A percentile compares a stretch with the other conserved stretches of the same genome.
phyloP scores from a whole-genome alignment of 1,140 invertebrate genomes.

The Lepeophtheirus salmonis region DNA sequence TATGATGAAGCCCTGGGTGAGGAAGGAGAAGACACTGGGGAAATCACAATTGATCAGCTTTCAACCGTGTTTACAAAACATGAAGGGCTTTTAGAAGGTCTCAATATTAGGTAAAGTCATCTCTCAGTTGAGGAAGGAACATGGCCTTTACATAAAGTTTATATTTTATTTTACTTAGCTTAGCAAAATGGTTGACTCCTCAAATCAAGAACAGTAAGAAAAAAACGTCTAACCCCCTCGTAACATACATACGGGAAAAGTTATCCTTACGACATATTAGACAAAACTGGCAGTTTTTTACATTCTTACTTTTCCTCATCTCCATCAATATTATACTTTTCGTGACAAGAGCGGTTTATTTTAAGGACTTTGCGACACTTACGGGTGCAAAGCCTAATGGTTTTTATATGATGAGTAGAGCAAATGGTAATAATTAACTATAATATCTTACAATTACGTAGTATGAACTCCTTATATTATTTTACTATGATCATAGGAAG shows the following conservation, averaged over 20 bases:
- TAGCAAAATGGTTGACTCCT: conserved; percentile 51
- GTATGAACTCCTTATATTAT: too few relatives aligned
- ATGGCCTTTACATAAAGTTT: too few relatives aligned
- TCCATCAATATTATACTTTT: conserved; percentile 56
- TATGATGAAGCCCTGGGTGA: conserved; percentile 54
- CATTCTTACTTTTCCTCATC: conserved; percentile 48
- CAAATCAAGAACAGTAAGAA: conserved; percentile 39
- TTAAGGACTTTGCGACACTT: conserved; percentile 30
- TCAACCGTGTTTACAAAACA: conserved; percentile 67
- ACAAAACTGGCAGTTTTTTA: conserved; percentile 70
- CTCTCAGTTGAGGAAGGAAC: too few relatives aligned
- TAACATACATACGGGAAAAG: conserved; percentile 41
- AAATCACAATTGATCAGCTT: conserved; percentile 71
- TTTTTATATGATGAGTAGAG: conserved; percentile 60
- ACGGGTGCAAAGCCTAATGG: conserved; percentile 33
- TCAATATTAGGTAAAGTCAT: background rate
- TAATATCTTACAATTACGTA: too few relatives aligned
- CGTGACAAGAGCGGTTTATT: conserved; percentile 48
- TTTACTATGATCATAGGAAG: conserved; percentile 66
- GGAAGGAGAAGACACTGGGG: conserved; percentile 44
- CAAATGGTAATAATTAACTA: conserved; percentile 48
- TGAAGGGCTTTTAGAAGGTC: conserved; percentile 50
- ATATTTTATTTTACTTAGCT: conserved; percentile 21
- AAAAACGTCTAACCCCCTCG: background rate
- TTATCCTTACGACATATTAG: conserved; percentile 56